phyloP scores from a whole-genome alignment of 2,888 invertebrate species.

The Leucophora obtusa region DNA sequence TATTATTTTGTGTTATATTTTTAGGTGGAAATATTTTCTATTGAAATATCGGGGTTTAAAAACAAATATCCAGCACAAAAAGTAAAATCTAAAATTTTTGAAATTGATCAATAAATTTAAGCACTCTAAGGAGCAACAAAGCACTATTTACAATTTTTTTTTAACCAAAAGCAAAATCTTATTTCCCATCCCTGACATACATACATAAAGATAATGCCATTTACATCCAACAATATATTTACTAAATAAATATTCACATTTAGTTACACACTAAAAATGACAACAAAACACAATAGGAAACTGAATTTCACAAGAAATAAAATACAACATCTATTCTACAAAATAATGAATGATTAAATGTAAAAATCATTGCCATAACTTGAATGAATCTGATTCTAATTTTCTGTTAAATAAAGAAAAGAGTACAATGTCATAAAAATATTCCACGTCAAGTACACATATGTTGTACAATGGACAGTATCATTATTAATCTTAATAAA shows the following conservation, averaged over 20 bases:
- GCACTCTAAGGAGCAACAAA: too few relatives aligned
- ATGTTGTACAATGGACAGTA: not conserved
- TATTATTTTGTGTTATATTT: too few relatives aligned
- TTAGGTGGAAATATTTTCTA: too few relatives aligned
- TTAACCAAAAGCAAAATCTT: too few relatives aligned
- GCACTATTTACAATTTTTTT: too few relatives aligned
- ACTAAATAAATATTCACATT: not conserved
- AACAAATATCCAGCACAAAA: too few relatives aligned
- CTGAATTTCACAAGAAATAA: not conserved
- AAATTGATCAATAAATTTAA: too few relatives aligned
- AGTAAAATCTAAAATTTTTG: too few relatives aligned
- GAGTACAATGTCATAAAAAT: not conserved
- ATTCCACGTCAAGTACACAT: not conserved
- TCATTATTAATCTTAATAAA: too few relatives aligned
- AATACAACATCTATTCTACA: not conserved
- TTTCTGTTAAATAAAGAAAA: not conserved
- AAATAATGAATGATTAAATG: not conserved
- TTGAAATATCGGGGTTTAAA: too few relatives aligned
- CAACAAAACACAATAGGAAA: not conserved
- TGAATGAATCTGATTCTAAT: not conserved
- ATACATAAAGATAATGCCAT: slow-evolving; percentile 4
- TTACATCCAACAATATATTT: slow-evolving; percentile 17
- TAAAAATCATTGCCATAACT: not conserved
- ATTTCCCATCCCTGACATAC: too few relatives aligned
- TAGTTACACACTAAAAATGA: not conserved